Evolutionary conservation across 2,888 invertebrate genomes (phyloP), one percentile per base, ranked within the genome.

Genomic region (Caenorhabditis sulstoni): DNA sequence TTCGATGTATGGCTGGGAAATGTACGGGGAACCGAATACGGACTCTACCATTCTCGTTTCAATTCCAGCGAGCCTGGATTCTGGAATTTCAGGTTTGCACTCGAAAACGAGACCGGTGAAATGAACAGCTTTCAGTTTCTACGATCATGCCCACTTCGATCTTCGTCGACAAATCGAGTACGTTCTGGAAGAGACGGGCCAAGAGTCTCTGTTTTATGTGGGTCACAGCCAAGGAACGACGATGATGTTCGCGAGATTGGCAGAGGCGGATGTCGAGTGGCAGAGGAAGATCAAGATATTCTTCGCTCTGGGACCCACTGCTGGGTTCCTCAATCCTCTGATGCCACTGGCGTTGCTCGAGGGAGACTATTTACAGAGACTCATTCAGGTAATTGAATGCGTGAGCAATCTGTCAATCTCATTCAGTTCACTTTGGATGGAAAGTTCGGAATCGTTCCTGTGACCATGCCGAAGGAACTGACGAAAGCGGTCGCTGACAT

Each of bases 1-100:
- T 79, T 75, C 18, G 79, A 79, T 61, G 79, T 79, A 0, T 79
- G 79, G 79, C 18, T 79, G 35, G 74, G 79, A 8, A 79, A 79
- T 44, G 65, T 79, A 4, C 57, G 79, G 20, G 79, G 79, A 1
- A 75, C 53, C 7, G 37, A 57, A 16, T 79, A 74, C 53, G 74
- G 79, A 18, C 14, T 53, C 18, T 75, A 75, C 29, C 79, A 79
- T 18, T 70, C 68, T 2, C n/a, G 3, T 0, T 49, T 71, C 29
- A 1, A 22, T n/a, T 45, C 79, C 47, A 57, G 22, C 14, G 67
- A 67, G 4, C 7, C 50, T 0, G 45, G 39, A 2, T 79, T 79
- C 18, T 79, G 79, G 79, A 68, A 73, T 12, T 79, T 74, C 35
- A 67, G 65, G 66, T 78, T n/a, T n/a, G n/a, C n/a, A n/a, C n/a